phyloP scores from a whole-genome alignment of 1,140 invertebrate species.

The Rhyzopertha dominica region DNA sequence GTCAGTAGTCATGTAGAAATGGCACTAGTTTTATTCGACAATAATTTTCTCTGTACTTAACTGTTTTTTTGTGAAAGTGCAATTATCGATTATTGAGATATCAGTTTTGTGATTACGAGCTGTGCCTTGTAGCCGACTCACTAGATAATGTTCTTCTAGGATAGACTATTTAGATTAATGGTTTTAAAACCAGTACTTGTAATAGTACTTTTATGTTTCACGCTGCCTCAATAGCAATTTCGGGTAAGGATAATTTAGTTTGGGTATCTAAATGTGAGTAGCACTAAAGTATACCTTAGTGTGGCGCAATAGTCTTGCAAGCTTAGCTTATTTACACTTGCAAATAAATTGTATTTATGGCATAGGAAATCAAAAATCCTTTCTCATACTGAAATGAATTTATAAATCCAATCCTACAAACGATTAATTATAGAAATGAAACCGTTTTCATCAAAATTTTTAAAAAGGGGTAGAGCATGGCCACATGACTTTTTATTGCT shows the following conservation, averaged over 20 bases:
- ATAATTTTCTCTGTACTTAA: conserved; percentile 1
- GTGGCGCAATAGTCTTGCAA: not conserved
- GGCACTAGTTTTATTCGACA: not conserved
- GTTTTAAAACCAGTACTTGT: conserved; percentile 22
- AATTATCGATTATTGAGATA: conserved; percentile 5
- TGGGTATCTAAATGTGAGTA: no score
- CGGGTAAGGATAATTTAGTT: no score
- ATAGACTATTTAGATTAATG: not conserved
- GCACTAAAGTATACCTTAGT: no score
- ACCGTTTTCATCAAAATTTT: no score
- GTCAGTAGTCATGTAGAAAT: conserved; percentile 9
- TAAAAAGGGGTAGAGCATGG: no score
- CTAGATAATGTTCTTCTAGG: not conserved
- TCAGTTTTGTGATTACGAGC: not conserved
- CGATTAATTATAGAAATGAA: no score
- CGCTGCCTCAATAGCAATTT: conserved; percentile 28
- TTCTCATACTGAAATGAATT: conserved; percentile 2
- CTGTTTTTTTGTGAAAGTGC: not conserved
- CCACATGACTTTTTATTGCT: no score
- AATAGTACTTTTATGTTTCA: conserved; percentile 29
- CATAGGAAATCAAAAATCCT: not conserved
- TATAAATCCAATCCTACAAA: no score
- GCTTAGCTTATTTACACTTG: not conserved
- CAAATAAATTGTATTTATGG: not conserved
- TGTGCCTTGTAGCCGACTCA: not conserved